These are phyloP conservation scores for Ictalurus furcatus DNA, from an alignment of 2,113 vertebrate species.

Conservation along the genomic window DNA sequence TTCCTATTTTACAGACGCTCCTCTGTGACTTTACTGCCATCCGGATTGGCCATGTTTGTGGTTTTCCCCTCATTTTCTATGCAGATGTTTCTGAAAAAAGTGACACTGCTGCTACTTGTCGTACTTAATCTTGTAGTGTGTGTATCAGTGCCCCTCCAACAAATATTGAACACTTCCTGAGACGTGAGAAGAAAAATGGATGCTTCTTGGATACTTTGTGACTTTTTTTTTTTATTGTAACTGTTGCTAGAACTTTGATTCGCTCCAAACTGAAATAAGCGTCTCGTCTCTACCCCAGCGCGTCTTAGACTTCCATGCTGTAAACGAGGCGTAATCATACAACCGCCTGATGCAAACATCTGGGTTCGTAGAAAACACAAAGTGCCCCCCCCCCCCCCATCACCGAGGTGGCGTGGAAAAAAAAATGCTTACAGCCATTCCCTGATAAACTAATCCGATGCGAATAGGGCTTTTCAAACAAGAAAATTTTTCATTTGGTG, in stretches of 20 bases:
- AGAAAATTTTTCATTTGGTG: background rate
- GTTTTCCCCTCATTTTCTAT: background rate
- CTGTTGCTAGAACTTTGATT: background rate
- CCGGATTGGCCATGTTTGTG: background rate
- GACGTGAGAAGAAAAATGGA: background rate
- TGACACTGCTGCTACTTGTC: background rate
- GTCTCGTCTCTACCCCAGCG: background rate
- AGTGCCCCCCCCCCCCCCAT: too few species aligned
- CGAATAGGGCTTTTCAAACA: background rate
- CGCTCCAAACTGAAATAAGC: background rate
- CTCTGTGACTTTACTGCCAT: background rate
- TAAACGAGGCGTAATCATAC: background rate
- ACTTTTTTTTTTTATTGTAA: too few species aligned
- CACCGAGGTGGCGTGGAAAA: too few species aligned
- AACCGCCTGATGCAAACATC: background rate
- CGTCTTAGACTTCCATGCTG: rapidly evolving
- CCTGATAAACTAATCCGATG: background rate
- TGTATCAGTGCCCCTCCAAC: background rate
- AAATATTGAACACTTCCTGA: background rate
- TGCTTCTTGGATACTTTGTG: background rate
- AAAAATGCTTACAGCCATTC: too few species aligned
- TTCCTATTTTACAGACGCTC: background rate
- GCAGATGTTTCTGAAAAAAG: background rate
- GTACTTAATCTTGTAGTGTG: background rate
- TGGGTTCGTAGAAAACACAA: background rate